A percentile compares a stretch with the other conserved stretches of the same genome.
phyloP scores from a whole-genome alignment of 2,888 invertebrate genomes.

The Eupithecia centaureata region DNA sequence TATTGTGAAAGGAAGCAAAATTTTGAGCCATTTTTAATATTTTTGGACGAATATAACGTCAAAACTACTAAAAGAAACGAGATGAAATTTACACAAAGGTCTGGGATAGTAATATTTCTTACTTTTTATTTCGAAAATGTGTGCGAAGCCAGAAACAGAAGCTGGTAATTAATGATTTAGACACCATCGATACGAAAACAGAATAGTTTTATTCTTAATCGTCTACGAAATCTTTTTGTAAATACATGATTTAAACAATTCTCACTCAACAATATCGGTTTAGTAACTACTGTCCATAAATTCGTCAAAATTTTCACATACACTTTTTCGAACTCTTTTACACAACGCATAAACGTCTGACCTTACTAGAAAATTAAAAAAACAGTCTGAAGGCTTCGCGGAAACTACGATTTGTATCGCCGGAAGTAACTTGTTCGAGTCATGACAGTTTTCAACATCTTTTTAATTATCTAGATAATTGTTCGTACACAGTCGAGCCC shows the following conservation, averaged over 20 bases:
- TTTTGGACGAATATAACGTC: neutral
- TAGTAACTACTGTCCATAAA: neutral
- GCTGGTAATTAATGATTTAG: neutral
- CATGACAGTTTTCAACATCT: conserved; percentile 12
- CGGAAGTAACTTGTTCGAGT: conserved; percentile 27
- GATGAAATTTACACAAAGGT: neutral
- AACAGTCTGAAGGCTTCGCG: conserved; percentile 16
- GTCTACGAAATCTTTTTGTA: neutral
- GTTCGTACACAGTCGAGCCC: conserved; percentile 34
- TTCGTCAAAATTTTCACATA: neutral
- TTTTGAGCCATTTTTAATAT: neutral
- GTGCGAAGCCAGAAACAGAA: neutral
- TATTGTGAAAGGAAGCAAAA: neutral
- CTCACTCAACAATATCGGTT: neutral
- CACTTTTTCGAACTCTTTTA: neutral
- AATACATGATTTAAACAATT: neutral
- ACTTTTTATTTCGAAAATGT: neutral
- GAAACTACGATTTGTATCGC: conserved; percentile 28
- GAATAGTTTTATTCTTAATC: neutral
- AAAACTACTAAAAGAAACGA: neutral
- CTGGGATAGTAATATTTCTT: neutral
- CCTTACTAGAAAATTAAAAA: conserved; percentile 9
- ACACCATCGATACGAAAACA: neutral
- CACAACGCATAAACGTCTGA: neutral
- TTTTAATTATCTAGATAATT: conserved; percentile 23